Evolutionary conservation across 37 sponge, comb jelly and placozoan species (phyloP), one percentile per base, ranked within the genome.

Genomic region (Halichondria panicea): DNA sequence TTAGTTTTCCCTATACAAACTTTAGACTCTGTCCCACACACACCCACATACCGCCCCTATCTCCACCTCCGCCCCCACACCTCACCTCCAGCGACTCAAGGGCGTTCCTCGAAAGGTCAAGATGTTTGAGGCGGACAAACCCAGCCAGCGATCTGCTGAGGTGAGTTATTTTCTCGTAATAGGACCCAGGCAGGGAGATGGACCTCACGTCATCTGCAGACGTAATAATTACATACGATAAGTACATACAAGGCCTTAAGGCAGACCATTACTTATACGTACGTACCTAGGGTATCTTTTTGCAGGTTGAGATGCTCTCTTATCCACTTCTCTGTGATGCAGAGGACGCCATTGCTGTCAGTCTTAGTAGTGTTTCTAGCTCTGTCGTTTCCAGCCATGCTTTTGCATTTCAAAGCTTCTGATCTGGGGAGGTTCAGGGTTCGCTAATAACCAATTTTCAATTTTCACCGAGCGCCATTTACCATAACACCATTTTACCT

Each of bases 61-160:
- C n/a, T n/a, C n/a, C n/a, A n/a, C 28, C 61, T 24, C 39, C 70
- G 42, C 63, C 43, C 34, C 22, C 5, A 7, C 8, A 12, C 36
- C 62, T 50, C 37, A 94, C 94, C 70, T 94, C 84, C 19, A 94
- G 72, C 31, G 84, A 75, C 18, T 74, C 79, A 13, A 96, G 37
- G 21, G 91, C 88, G 78, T 96, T 96, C 40, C 94, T 79, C 8
- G 97, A 92, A 6, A 96, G 63, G 67, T 96, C 97, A 1, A 96
- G 76, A 36, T 89, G 86, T 44, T 79, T 87, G 27, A 96, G 79
- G 13, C 79, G 41, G 7, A 85, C 74, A 55, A 96, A 96, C 2
- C 88, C 68, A 0, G 87, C 18, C 38, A 96, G 75, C 22, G 91
- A 83, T 28, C 93, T 54, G 19, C 94, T 91, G 25, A 96, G 74